Base-by-base conservation (phyloP, 2,113 vertebrate species). In the Otus sunia region DNA sequence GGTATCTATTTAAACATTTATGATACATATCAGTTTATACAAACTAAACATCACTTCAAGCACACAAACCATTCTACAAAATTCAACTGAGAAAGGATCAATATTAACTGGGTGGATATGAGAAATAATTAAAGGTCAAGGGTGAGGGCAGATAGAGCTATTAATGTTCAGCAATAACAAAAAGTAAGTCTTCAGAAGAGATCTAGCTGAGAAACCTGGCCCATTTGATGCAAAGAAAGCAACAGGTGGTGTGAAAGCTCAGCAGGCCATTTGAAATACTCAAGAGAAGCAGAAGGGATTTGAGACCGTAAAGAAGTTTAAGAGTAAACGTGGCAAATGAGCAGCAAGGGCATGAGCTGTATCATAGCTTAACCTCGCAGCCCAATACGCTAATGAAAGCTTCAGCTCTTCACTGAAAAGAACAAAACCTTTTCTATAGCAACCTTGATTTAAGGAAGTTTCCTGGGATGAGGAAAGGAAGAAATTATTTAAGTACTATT, bases 91-190 rank as follows among this genome's bases (percentile, higher is more conserved):
- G 39, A 92, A 10, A 80, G 63, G 55, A 86, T 63, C 21, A 79
- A 64, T 34, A 56, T 72, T 78, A 94, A 55, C 18, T 3, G 55
- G 45, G 47, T 66, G 82, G 69, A 58, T 76, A 62, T 25, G 11
- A 90, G 59, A 94, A 96, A 87, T 47, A 86, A 86, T 49, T 63
- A 69, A 87, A 95, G 58, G 71, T 75, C 32, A 73, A 66, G 82
- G 32, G 36, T 52, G 60, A 91, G 39, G 30, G 81, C 4, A 23
- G 73, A 60, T 25, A 60, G 39, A 89, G 15, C 39, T 72, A 58
- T 66, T 68, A 71, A 71, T 23, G 58, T 50, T 83, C 74, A 55
- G 26, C 43, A 73, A 29, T 47, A 47, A 81, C 18, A 85, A 74
- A 59, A 73, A 30, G 11, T 11, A 47, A 67, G n/a, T 25, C 58